A percentile compares a stretch with the other conserved stretches of the same genome.
Conservation (phyloP, 2,888 invertebrate species). For the Sinelater perroti region DNA sequence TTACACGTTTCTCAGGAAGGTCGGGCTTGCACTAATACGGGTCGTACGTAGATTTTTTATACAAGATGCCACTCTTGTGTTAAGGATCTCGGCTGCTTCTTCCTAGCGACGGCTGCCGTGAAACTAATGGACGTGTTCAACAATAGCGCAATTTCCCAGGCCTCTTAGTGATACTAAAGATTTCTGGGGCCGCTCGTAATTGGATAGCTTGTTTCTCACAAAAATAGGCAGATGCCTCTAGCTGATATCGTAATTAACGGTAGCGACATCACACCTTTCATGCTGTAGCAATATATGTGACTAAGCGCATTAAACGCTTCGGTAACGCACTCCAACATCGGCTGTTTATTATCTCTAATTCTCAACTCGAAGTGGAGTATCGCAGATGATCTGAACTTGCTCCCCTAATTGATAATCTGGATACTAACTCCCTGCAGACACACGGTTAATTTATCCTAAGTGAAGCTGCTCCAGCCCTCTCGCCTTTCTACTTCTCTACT, state of each 20-base stretch:
- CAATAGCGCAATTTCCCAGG: slow-evolving; percentile 13
- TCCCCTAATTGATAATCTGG: slow-evolving; percentile 16
- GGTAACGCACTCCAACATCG: background rate
- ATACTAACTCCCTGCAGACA: slow-evolving; percentile 15
- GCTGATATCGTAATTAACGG: no score
- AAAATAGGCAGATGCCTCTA: no score
- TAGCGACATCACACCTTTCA: no score
- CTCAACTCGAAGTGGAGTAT: slow-evolving; percentile 7
- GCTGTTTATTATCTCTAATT: background rate
- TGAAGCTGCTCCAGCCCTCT: background rate
- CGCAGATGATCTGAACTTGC: slow-evolving; percentile 12
- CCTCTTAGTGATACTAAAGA: no score
- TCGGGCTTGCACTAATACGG: slow-evolving; percentile 16
- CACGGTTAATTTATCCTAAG: slow-evolving; percentile 13
- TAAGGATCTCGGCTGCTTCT: slow-evolving; percentile 4
- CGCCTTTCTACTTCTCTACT: slow-evolving; percentile 10
- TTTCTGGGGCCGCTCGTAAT: no score
- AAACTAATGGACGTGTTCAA: slow-evolving; percentile 15
- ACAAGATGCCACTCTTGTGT: slow-evolving; percentile 17
- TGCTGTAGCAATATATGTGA: no score
- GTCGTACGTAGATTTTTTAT: slow-evolving; percentile 22
- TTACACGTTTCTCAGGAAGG: no score
- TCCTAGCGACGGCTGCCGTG: background rate
- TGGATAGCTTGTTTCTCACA: no score
- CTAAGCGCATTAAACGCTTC: no score